Conservation (phyloP, 2,113 vertebrate genomes). For the Oxygymnocypris stewartii region DNA sequence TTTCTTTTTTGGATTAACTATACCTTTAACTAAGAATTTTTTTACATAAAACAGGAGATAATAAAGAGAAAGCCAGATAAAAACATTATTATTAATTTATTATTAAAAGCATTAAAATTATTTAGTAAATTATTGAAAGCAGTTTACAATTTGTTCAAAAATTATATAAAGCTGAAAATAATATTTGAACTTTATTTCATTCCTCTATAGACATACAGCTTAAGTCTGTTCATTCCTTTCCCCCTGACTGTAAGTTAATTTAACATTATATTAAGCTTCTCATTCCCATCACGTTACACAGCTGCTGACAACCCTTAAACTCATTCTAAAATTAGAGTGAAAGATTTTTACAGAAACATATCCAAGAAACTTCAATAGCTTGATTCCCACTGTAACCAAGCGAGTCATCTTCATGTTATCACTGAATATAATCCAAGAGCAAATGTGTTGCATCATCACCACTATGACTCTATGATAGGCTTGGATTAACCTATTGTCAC, state of each 20-base stretch:
- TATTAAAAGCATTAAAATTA: not conserved
- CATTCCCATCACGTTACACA: not conserved
- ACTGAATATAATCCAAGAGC: not conserved
- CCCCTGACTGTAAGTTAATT: conserved; percentile 9
- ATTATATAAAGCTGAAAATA: not conserved
- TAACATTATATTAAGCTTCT: conserved; percentile 1
- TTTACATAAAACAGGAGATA: not conserved
- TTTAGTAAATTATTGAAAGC: not conserved
- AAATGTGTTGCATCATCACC: not conserved
- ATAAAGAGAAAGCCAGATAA: not conserved
- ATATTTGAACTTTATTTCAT: not conserved
- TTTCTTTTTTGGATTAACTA: too few species aligned
- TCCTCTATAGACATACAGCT: not conserved
- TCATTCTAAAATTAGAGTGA: not conserved
- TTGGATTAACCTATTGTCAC: not conserved
- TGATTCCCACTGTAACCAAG: not conserved
- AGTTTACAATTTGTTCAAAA: not conserved
- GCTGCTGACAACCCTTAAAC: not conserved
- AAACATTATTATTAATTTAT: not conserved
- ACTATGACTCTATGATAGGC: not conserved
- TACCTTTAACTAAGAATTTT: not conserved
- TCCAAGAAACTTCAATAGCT: not conserved
- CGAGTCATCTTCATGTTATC: not conserved
- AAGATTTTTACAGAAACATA: not conserved
- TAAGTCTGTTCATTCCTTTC: conserved; percentile 9